Percentiles rank a stretch among this genome's conserved stretches.
Conservation (phyloP, 2,113 vertebrate genomes). For the Xenus cinereus region DNA sequence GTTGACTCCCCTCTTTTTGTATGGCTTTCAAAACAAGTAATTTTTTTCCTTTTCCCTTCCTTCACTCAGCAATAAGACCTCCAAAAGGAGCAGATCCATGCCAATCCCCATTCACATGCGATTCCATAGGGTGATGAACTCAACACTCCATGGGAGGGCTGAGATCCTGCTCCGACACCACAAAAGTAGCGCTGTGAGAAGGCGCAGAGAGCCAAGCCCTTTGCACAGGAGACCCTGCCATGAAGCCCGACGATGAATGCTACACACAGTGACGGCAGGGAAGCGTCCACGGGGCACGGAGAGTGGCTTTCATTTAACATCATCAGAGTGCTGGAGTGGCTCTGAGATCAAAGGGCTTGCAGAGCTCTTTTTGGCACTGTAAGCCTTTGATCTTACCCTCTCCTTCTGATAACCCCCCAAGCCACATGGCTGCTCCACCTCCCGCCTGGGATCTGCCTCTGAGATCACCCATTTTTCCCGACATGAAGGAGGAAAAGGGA, state of each 20-base stretch:
- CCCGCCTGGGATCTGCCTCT: background rate
- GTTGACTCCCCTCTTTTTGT: background rate
- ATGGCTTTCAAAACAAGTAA: background rate
- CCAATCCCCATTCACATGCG: background rate
- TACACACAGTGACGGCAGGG: background rate
- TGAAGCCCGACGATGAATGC: background rate
- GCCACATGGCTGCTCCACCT: background rate
- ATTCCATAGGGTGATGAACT: background rate
- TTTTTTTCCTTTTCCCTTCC: background rate
- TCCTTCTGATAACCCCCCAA: background rate
- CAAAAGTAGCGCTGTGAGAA: background rate
- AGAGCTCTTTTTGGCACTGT: background rate
- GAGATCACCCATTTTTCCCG: background rate
- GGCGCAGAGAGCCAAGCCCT: background rate
- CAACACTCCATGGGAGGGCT: background rate
- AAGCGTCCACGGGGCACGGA: background rate
- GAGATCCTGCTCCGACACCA: background rate
- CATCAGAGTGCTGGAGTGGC: background rate
- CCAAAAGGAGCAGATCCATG: background rate
- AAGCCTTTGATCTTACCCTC: background rate
- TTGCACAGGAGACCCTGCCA: background rate
- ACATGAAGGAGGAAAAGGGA: background rate
- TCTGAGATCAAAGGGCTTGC: background rate
- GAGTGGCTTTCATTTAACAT: background rate
- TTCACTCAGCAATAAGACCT: background rate